phyloP scores from a whole-genome alignment of 2,113 vertebrate genomes.

The Cathartes aura region DNA sequence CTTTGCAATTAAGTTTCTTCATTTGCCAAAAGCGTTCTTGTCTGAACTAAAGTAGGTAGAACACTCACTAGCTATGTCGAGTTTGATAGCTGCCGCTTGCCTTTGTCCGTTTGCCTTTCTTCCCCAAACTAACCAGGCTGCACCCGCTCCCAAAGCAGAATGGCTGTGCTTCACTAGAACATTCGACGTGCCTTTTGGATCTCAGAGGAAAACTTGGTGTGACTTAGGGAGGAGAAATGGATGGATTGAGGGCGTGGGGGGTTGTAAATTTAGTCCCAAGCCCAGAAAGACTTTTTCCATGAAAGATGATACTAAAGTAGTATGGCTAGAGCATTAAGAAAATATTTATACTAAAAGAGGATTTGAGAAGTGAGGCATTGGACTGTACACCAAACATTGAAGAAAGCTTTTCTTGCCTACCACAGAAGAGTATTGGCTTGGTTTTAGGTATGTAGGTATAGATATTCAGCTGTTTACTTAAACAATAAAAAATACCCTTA shows the following conservation, averaged over 20 bases:
- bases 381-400: background rate
- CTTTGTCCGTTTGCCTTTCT: background rate
- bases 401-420: background rate
- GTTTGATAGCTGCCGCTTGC: background rate
- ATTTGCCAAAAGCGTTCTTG: background rate
- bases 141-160: background rate
- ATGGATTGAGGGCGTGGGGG: background rate
- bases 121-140: background rate
- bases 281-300: background rate
- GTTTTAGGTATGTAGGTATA: background rate
- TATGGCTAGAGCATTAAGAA: background rate
- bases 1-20: background rate
- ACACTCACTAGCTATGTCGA: accelerated
- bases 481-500: background rate
- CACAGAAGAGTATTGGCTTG: background rate
- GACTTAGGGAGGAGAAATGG: background rate
- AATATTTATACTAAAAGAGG: background rate
- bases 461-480: background rate
- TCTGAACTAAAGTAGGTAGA: background rate
- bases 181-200: background rate
- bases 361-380: background rate
- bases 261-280: background rate
- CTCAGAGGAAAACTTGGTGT: background rate
- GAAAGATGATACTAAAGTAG: background rate
- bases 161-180: background rate